A percentile compares a stretch with the other conserved stretches of the same genome.
Conservation (phyloP, 2,797 vertebrate genomes). For the Catamblyrhynchus diadema region DNA sequence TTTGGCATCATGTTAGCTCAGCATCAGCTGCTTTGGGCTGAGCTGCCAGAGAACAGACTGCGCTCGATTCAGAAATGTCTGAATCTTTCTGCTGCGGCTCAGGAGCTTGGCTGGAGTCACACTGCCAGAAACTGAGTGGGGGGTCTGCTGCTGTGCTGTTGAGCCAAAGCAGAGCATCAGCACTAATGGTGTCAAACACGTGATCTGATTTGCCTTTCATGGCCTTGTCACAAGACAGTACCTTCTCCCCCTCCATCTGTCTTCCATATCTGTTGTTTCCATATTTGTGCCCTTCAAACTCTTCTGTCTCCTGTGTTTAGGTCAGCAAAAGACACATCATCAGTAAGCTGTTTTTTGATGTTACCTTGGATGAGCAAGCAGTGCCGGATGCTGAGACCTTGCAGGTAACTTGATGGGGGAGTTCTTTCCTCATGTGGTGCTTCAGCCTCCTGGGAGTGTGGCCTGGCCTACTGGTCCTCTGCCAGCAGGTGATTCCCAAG, state of each 20-base stretch:
- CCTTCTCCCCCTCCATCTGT: not conserved
- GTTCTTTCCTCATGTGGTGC: not conserved
- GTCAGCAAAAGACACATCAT: conserved; percentile 91
- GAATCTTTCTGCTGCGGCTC: conserved; percentile 28
- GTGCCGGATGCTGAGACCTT: conserved; percentile 84
- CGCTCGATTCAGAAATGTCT: conserved; percentile 47
- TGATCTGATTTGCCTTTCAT: not conserved
- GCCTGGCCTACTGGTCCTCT: not conserved
- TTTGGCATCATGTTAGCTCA: conserved; percentile 64
- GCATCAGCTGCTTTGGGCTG: conserved; percentile 65
- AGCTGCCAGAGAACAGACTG: conserved; percentile 70
- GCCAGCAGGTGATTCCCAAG: not conserved
- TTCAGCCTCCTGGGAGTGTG: not conserved
- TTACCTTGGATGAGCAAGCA: conserved; percentile 80
- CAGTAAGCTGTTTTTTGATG: conserved; percentile 91
- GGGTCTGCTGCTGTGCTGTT: conserved; percentile 1
- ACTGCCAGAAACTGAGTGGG: not conserved
- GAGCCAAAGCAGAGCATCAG: not conserved
- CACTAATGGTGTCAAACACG: not conserved
- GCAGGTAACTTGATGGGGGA: conserved; percentile 77
- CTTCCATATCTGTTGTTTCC: not conserved
- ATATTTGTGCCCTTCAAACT: not conserved
- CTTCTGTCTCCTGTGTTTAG: conserved; percentile 69
- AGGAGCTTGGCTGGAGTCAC: not conserved
- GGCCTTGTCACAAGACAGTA: not conserved